phyloP scores from a whole-genome alignment of 1,140 invertebrate species.

The Lepidotrigona ventralis region DNA sequence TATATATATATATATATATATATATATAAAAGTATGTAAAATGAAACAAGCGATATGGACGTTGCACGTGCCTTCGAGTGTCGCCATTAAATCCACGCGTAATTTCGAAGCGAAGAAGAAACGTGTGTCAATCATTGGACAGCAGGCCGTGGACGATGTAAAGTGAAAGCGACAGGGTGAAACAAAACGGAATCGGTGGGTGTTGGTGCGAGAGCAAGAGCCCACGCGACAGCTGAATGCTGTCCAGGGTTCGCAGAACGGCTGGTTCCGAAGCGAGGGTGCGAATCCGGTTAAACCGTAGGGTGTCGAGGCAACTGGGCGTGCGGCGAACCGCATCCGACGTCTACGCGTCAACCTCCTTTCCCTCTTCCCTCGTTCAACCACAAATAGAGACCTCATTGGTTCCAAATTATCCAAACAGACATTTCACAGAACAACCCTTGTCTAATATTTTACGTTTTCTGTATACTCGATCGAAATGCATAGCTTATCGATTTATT shows the following conservation, averaged over 20 bases:
- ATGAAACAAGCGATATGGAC: no score
- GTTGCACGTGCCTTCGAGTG: no score
- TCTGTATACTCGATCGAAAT: neutral
- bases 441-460: no score
- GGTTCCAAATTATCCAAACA: neutral
- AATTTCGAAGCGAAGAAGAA: neutral
- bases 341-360: constrained; percentile 65
- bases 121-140: neutral
- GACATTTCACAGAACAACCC: neutral
- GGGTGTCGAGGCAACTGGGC: constrained; percentile 68
- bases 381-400: constrained; percentile 26
- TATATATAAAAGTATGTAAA: no score
- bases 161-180: neutral
- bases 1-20: no score
- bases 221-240: constrained; percentile 68
- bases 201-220: constrained; percentile 44
- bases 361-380: constrained; percentile 10
- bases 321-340: constrained; percentile 75
- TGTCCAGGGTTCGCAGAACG: constrained; percentile 51
- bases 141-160: constrained; percentile 2
- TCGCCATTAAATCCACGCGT: neutral
- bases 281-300: constrained; percentile 71
- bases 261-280: constrained; percentile 68
- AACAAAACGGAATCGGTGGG: constrained; percentile 38
- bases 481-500: no score